These are phyloP conservation scores for Ceyx melanurus DNA, from an alignment of 2,113 vertebrate genomes.

Conservation along the genomic window DNA sequence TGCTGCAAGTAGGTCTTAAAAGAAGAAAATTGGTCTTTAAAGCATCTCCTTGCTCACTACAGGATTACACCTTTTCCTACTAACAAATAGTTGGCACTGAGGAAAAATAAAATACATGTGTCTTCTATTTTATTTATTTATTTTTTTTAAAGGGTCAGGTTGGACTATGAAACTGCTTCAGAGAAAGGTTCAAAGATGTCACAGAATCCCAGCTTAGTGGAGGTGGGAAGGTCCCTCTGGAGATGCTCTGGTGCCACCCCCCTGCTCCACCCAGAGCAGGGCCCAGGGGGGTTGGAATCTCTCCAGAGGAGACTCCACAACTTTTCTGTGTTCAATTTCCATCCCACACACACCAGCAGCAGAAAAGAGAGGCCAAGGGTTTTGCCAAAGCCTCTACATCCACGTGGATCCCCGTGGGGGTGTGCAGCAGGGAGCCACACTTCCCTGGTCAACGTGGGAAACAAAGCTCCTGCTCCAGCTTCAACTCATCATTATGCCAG, in stretches of 20 bases:
- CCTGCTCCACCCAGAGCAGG: neutral
- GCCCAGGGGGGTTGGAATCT: too few species aligned
- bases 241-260: neutral
- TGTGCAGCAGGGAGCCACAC: neutral
- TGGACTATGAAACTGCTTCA: neutral
- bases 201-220: neutral
- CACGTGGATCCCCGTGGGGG: too few species aligned
- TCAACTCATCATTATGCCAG: neutral
- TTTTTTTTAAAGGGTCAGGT: neutral
- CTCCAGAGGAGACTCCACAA: neutral
- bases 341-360: rapidly evolving
- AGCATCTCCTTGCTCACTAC: neutral
- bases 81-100: neutral
- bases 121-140: neutral
- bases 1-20: neutral
- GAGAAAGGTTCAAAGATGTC: neutral
- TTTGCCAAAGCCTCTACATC: neutral
- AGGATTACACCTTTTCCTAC: neutral
- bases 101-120: neutral
- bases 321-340: rapidly evolving
- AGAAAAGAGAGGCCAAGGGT: neutral
- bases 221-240: neutral
- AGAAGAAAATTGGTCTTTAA: neutral
- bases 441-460: rapidly evolving
- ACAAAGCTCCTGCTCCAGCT: neutral